phyloP scores from a whole-genome alignment of 2,113 vertebrate species.

The Amblyornis subalaris region DNA sequence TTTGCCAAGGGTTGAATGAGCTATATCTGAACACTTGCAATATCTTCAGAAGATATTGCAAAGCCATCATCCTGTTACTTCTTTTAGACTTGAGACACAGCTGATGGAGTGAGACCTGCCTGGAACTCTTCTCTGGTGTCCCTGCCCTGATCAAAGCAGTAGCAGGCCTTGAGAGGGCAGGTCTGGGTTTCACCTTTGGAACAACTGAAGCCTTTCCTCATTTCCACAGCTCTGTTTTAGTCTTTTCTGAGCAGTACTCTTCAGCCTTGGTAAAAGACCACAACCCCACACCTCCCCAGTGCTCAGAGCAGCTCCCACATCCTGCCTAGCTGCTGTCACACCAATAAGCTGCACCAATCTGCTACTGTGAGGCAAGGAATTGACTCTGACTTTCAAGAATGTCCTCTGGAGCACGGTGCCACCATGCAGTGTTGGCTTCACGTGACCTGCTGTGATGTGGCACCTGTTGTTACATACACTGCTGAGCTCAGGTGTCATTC shows the following conservation, averaged over 20 bases:
- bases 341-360: not conserved
- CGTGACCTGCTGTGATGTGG: accelerated
- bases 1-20: not conserved
- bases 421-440: not conserved
- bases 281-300: not conserved
- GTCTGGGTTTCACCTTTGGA: not conserved
- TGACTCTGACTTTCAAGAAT: not conserved
- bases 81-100: not conserved
- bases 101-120: accelerated
- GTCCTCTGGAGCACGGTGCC: not conserved
- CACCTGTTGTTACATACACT: not conserved
- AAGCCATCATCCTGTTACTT: not conserved
- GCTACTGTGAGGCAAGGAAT: not conserved
- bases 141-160: not conserved
- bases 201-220: not conserved
- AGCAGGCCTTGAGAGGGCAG: not conserved
- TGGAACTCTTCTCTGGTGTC: not conserved
- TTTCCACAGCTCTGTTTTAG: not conserved
- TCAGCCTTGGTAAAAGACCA: not conserved
- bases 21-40: accelerated
- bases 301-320: not conserved
- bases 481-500: not conserved
- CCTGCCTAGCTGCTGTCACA: not conserved
- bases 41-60: not conserved
- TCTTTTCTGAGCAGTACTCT: not conserved